These are phyloP conservation scores for Agrochola lota DNA, from an alignment of 2,888 invertebrate species.

Conservation along the genomic window DNA sequence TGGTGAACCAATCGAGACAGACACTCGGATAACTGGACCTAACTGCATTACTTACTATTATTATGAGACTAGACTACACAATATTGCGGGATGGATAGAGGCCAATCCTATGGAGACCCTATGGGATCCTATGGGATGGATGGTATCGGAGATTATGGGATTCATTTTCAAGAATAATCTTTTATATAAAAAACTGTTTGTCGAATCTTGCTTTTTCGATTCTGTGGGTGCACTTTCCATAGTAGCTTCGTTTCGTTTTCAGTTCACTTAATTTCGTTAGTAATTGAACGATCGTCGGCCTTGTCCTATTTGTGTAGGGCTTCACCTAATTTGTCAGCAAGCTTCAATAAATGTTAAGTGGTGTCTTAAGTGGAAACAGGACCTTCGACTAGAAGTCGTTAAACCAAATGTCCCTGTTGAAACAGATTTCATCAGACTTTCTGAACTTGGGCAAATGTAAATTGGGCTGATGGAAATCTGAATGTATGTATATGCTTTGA, in stretches of 20 bases:
- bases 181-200: background rate
- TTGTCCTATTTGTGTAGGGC: slow-evolving; percentile 9
- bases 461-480: background rate
- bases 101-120: background rate
- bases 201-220: background rate
- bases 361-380: background rate
- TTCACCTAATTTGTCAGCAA: slow-evolving; percentile 18
- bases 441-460: background rate
- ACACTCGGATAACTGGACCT: slow-evolving; percentile 25
- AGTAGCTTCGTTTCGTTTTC: background rate
- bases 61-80: background rate
- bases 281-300: background rate
- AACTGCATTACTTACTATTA: slow-evolving; percentile 31
- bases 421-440: background rate
- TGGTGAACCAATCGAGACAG: slow-evolving; percentile 39
- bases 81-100: background rate
- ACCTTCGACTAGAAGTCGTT: background rate
- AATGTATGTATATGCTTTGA: background rate
- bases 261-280: background rate
- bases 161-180: background rate
- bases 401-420: background rate
- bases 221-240: background rate
- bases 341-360: slow-evolving; percentile 10
- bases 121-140: no score
- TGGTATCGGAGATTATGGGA: background rate